phyloP scores from a whole-genome alignment of 2,797 vertebrate species.

The Periparus ater region DNA sequence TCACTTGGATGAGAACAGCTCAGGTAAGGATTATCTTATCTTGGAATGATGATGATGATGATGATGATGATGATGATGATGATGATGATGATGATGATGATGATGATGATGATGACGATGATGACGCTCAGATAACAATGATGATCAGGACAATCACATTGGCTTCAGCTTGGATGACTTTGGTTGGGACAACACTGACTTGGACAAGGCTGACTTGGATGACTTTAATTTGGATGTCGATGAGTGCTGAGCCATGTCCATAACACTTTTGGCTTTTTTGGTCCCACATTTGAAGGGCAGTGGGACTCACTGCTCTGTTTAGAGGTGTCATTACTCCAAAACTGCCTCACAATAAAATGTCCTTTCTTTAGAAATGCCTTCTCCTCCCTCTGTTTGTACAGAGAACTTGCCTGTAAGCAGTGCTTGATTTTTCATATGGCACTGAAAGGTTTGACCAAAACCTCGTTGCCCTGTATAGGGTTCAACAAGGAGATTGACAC shows the following conservation, averaged over 20 bases:
- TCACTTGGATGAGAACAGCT: background rate
- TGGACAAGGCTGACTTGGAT: background rate
- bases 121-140: fast-evolving
- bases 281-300: background rate
- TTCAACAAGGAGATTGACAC: background rate
- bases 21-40: background rate
- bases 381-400: background rate
- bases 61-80: background rate
- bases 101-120: background rate
- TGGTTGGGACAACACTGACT: background rate
- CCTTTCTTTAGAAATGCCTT: fast-evolving
- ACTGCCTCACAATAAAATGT: background rate
- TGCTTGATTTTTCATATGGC: background rate
- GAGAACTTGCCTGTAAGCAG: background rate
- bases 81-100: background rate
- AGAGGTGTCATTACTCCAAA: background rate
- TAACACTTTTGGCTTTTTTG: background rate
- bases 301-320: background rate
- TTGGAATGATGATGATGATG: background rate
- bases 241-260: background rate
- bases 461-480: no score
- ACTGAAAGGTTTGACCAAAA: background rate
- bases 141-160: fast-evolving
- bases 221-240: background rate
- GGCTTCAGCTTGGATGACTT: background rate